Conservation (phyloP, 37 sponge, comb jelly and placozoan species). For the Crambe crambe region DNA sequence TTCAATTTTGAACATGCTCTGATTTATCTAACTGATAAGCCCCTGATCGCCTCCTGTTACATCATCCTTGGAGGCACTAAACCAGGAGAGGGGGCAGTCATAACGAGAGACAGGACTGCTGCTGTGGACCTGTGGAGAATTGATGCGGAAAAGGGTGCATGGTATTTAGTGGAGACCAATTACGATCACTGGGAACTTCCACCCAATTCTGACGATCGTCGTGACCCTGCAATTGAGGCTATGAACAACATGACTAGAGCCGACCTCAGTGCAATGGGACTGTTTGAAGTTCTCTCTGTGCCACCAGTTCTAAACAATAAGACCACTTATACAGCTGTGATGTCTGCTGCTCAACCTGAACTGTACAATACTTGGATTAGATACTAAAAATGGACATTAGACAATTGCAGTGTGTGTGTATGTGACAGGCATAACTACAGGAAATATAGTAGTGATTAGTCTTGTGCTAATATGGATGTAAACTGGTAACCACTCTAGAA, state of each 20-base stretch:
- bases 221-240: conserved; percentile 80
- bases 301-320: conserved; percentile 78
- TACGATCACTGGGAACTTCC: conserved; percentile 92
- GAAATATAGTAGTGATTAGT: no score
- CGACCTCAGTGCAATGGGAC: conserved; percentile 10
- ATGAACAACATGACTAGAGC: conserved; percentile 68
- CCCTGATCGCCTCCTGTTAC: conserved; percentile 87
- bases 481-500: no score
- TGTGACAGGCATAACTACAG: no score
- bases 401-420: no score
- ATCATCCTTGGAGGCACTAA: conserved; percentile 78
- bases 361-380: conserved; percentile 53
- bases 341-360: conserved; percentile 76
- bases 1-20: conserved; percentile 59
- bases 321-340: conserved; percentile 79
- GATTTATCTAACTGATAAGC: conserved; percentile 40
- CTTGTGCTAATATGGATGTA: no score
- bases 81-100: conserved; percentile 87
- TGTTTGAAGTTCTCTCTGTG: conserved; percentile 75
- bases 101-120: conserved; percentile 70
- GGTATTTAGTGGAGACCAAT: conserved; percentile 96
- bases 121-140: conserved; percentile 67
- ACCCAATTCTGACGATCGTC: conserved; percentile 79
- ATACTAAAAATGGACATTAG: no score
- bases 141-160: conserved; percentile 44